Conservation (phyloP, 2,797 vertebrate species). For the Gymnothorax reevesii region DNA sequence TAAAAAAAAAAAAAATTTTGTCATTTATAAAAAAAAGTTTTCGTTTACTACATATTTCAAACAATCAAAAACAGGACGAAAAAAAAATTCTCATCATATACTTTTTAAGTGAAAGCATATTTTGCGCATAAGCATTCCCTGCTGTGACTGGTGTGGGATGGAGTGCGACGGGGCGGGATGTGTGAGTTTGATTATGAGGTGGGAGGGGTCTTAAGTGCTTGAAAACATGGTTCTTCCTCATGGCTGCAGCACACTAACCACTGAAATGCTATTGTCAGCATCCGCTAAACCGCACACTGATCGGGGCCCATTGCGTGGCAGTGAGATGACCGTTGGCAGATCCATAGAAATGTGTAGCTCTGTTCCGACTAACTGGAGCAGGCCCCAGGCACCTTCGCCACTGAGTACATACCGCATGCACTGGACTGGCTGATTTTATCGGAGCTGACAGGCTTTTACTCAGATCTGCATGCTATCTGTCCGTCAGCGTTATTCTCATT, state of each 20-base stretch:
- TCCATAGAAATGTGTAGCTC: background rate
- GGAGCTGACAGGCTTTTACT: conserved; percentile 30
- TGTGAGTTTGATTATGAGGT: too few species aligned
- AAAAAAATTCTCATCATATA: too few species aligned
- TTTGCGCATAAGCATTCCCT: background rate
- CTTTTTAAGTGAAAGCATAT: too few species aligned
- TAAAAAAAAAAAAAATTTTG: too few species aligned
- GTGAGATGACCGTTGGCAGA: conserved; percentile 21
- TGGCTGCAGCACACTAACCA: background rate
- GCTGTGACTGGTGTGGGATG: background rate
- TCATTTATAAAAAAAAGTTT: too few species aligned
- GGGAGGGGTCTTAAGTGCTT: background rate
- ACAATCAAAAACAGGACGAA: too few species aligned
- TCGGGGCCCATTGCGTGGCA: background rate
- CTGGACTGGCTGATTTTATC: conserved; percentile 15
- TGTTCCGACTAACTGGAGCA: background rate
- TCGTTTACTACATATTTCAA: too few species aligned
- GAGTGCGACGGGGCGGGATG: background rate
- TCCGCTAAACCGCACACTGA: background rate
- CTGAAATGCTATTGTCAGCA: background rate
- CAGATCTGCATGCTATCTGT: conserved; percentile 30
- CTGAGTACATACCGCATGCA: conserved; percentile 2
- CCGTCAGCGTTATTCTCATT: conserved; percentile 14
- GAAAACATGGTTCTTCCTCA: background rate
- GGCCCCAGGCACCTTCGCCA: conserved; percentile 6